Percentiles rank a stretch among this genome's conserved stretches.
These are phyloP conservation scores for Urosaurus nigricauda DNA, from an alignment of 2,797 vertebrate genomes.

Conservation along the genomic window DNA sequence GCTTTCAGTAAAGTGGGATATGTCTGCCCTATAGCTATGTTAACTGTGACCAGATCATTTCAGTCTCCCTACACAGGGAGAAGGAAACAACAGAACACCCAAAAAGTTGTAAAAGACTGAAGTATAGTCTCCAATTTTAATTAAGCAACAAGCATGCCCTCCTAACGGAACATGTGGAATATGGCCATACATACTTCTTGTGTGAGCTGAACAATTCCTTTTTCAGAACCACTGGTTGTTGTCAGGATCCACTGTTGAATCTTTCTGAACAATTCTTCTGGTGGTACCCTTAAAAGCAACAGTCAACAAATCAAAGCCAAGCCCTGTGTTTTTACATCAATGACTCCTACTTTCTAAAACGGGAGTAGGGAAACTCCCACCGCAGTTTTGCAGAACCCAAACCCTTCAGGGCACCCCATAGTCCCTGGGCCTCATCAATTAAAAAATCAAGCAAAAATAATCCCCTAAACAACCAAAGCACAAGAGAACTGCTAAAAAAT, in stretches of 20 bases:
- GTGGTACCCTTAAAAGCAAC: slow-evolving; percentile 42
- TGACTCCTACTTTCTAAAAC: slow-evolving; percentile 17
- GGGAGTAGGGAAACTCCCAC: too few species aligned
- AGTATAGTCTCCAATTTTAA: background rate
- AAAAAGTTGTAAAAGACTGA: background rate
- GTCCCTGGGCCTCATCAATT: too few species aligned
- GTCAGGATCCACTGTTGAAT: slow-evolving; percentile 71
- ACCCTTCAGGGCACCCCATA: too few species aligned
- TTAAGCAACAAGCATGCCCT: background rate
- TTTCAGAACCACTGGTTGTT: slow-evolving; percentile 61
- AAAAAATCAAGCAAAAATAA: too few species aligned
- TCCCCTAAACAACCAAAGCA: too few species aligned
- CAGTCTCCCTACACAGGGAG: background rate
- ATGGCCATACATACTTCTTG: slow-evolving; percentile 61
- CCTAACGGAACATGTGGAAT: background rate
- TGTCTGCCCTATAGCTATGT: background rate
- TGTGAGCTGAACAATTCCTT: slow-evolving; percentile 63
- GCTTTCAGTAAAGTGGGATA: background rate
- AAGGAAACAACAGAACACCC: background rate
- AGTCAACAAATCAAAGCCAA: slow-evolving; percentile 16
- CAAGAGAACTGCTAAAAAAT: too few species aligned
- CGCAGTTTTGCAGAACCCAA: too few species aligned
- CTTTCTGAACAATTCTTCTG: slow-evolving; percentile 63
- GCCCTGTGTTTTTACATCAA: background rate
- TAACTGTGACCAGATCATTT: background rate